phyloP scores from a whole-genome alignment of 2,888 invertebrate species.

The Chelonus formosanus region DNA sequence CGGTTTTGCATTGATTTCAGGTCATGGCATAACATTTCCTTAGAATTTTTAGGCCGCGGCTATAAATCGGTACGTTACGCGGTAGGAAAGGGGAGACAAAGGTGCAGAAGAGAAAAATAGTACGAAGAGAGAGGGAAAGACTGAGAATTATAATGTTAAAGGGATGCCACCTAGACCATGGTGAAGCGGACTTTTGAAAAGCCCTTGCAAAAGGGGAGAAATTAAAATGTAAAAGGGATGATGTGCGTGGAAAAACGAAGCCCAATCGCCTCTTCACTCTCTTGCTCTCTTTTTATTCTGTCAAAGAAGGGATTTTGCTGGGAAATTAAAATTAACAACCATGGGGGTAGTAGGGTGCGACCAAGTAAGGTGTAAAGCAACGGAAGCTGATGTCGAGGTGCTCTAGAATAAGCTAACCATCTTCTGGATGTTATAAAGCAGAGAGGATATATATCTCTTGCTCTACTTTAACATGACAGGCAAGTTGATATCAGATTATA shows the following conservation, averaged over 20 bases:
- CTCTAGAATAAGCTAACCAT: too few relatives aligned
- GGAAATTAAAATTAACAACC: slow-evolving; percentile 61
- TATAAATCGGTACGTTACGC: slow-evolving; percentile 59
- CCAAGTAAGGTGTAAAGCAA: slow-evolving; percentile 32
- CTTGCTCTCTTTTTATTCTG: slow-evolving; percentile 23
- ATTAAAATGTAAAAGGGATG: slow-evolving; percentile 65
- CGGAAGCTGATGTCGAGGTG: slow-evolving; percentile 9
- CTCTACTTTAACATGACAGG: too few relatives aligned
- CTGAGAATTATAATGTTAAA: slow-evolving; percentile 63
- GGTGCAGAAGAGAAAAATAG: slow-evolving; percentile 33
- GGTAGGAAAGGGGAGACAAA: slow-evolving; percentile 39
- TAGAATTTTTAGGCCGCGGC: slow-evolving; percentile 53
- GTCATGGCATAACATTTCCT: slow-evolving; percentile 59
- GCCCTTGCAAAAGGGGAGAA: slow-evolving; percentile 61
- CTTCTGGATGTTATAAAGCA: too few relatives aligned
- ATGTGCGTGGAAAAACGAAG: slow-evolving; percentile 61
- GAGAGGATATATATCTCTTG: too few relatives aligned
- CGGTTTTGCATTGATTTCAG: slow-evolving; percentile 59
- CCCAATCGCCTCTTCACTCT: slow-evolving; percentile 34
- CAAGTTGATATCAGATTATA: too few relatives aligned
- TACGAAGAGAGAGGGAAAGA: slow-evolving; percentile 36
- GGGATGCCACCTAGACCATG: slow-evolving; percentile 57
- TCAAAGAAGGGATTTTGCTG: slow-evolving; percentile 58
- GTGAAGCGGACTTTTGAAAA: slow-evolving; percentile 53
- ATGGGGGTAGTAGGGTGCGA: slow-evolving; percentile 40